Evolutionary conservation across 2,797 vertebrate genomes (phyloP).

Genomic region (Argya squamiceps): DNA sequence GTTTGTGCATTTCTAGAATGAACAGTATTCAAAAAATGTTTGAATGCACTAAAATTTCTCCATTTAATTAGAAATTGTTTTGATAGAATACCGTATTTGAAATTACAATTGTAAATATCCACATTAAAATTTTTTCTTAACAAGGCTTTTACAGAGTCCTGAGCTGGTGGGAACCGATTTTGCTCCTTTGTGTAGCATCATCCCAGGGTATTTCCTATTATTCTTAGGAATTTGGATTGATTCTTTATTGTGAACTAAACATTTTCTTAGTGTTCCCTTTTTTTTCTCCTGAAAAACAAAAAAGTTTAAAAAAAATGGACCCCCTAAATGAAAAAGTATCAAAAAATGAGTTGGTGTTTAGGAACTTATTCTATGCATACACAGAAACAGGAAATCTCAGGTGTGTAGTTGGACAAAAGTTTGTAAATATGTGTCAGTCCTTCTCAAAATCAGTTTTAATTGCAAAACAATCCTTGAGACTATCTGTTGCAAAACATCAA

Average conservation of each 20-base stretch:
- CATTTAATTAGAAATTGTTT: background rate
- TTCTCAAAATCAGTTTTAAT: background rate
- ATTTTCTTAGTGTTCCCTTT: background rate
- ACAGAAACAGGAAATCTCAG: background rate
- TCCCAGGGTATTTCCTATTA: constrained; percentile 8
- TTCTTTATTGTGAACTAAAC: background rate
- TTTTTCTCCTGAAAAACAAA: background rate
- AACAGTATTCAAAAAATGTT: background rate
- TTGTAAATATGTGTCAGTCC: background rate
- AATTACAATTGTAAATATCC: background rate
- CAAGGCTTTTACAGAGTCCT: background rate
- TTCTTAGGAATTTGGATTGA: constrained; percentile 33
- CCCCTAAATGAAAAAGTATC: background rate
- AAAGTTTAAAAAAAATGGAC: no score
- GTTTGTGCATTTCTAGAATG: background rate
- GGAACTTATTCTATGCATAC: rapidly evolving
- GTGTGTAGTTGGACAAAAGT: background rate
- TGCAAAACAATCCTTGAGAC: background rate
- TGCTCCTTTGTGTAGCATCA: constrained; percentile 20
- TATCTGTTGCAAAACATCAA: background rate
- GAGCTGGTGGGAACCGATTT: constrained; percentile 21
- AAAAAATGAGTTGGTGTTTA: background rate
- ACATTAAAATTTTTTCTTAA: background rate
- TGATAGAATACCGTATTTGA: background rate
- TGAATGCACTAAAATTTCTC: rapidly evolving